These are phyloP conservation scores for Pangasius djambal DNA, from an alignment of 2,797 vertebrate species.

Conservation along the genomic window DNA sequence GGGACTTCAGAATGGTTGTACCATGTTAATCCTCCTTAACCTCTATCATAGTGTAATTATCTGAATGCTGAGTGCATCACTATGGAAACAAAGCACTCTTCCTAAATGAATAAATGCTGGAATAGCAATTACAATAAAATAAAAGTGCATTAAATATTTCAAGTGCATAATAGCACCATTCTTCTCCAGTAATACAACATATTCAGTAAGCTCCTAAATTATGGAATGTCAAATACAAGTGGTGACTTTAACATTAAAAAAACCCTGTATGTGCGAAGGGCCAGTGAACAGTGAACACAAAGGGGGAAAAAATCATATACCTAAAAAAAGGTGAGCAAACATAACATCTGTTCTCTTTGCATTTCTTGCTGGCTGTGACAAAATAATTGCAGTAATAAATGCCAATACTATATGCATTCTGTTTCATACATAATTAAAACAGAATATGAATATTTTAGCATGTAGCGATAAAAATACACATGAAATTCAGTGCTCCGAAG, in stretches of 20 bases:
- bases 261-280: not conserved
- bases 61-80: constrained; percentile 6
- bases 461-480: not conserved
- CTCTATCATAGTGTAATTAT: not conserved
- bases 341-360: not conserved
- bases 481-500: not conserved
- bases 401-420: not conserved
- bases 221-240: not conserved
- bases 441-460: not conserved
- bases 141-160: not conserved
- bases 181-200: not conserved
- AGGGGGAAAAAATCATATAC: not conserved
- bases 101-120: not conserved
- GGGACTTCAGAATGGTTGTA: not conserved
- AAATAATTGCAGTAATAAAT: not conserved
- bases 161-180: not conserved
- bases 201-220: not conserved
- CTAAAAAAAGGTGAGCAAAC: not conserved
- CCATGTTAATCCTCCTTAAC: not conserved
- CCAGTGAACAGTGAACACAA: not conserved
- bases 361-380: not conserved
- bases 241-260: not conserved
- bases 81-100: not conserved
- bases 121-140: constrained; percentile 11
- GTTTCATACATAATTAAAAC: constrained; percentile 3